These are phyloP conservation scores for Phataginus tetradactyla DNA, from an alignment of 2,797 vertebrate species.

Conservation along the genomic window DNA sequence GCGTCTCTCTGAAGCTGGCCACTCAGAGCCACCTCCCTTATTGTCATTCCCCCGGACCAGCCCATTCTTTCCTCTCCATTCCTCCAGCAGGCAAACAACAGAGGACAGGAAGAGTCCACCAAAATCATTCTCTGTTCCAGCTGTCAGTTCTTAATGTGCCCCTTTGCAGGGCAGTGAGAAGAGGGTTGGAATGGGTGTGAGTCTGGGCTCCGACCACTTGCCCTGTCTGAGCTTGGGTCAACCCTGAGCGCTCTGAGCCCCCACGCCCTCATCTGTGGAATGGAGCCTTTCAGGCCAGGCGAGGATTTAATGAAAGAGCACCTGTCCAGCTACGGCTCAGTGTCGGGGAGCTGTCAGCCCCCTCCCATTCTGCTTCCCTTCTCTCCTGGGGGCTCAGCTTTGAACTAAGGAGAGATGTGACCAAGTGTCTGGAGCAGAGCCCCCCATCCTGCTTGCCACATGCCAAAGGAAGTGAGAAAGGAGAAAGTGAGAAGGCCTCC, in stretches of 20 bases:
- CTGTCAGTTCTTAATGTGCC: fast-evolving
- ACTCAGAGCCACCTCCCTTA: neutral
- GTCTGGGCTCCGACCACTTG: neutral
- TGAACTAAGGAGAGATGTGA: neutral
- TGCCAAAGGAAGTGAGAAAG: neutral
- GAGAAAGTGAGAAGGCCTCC: neutral
- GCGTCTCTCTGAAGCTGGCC: neutral
- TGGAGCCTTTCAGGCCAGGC: neutral
- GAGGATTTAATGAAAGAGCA: neutral
- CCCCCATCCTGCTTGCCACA: neutral
- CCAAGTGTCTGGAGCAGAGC: neutral
- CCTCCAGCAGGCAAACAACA: neutral
- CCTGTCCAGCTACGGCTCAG: neutral
- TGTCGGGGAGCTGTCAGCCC: neutral
- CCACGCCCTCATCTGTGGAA: neutral
- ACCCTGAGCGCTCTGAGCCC: neutral
- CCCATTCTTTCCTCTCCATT: neutral
- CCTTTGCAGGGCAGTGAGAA: neutral
- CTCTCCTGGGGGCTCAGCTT: neutral
- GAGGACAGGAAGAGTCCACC: neutral
- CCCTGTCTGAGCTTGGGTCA: neutral
- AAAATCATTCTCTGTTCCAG: neutral
- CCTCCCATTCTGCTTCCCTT: neutral
- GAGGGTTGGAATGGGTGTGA: neutral
- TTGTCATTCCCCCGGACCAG: neutral